Evolutionary conservation across 2,113 vertebrate species (phyloP).

Genomic region (Paralichthys olivaceus): DNA sequence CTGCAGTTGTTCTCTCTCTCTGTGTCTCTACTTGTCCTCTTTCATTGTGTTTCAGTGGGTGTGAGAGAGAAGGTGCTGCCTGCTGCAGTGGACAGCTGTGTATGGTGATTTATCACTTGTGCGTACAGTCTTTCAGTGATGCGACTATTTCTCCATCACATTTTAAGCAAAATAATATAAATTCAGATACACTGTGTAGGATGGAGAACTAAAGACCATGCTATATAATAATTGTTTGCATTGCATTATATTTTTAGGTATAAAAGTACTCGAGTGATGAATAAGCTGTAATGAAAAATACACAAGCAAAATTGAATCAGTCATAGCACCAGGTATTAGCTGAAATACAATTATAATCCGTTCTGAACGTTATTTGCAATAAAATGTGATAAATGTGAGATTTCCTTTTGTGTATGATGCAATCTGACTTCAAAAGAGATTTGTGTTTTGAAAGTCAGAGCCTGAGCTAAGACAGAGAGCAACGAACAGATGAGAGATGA

Average conservation of each 20-base stretch:
- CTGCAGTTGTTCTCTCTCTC: not conserved
- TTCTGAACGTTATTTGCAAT: not conserved
- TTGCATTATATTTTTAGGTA: not conserved
- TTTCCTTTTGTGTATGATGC: constrained; percentile 23
- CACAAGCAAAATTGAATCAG: too few relatives aligned
- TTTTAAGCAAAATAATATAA: not conserved
- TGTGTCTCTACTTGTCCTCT: not conserved
- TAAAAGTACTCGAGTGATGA: not conserved
- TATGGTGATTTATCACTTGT: not conserved
- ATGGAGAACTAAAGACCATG: not conserved
- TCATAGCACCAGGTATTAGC: not conserved
- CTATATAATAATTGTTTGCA: not conserved
- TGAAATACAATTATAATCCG: not conserved
- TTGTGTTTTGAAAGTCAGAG: constrained; percentile 14
- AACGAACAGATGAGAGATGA: constrained; percentile 19
- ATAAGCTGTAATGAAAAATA: too few relatives aligned
- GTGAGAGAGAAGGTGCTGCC: not conserved
- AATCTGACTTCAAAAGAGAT: constrained; percentile 25
- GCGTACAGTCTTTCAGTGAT: not conserved
- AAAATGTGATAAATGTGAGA: not conserved
- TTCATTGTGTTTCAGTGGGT: constrained; percentile 15
- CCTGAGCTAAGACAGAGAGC: constrained; percentile 15
- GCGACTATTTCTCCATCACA: not conserved
- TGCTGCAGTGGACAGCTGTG: not conserved
- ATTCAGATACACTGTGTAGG: not conserved